Evolutionary conservation across 2,113 vertebrate species (phyloP).

Genomic region (Etia nguti): DNA sequence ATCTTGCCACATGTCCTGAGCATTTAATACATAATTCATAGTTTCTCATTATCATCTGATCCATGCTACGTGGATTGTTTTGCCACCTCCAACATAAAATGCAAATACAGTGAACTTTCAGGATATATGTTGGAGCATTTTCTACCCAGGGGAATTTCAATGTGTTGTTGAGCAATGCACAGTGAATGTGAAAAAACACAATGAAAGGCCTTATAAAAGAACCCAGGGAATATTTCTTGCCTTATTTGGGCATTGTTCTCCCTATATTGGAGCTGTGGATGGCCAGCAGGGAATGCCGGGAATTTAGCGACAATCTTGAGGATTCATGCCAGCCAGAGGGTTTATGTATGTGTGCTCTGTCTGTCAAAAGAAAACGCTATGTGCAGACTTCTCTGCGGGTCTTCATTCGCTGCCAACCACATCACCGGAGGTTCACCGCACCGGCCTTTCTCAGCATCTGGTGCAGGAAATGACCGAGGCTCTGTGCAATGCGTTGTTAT

Average conservation of each 20-base stretch:
- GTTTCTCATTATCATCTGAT: background rate
- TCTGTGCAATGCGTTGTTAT: background rate
- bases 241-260: conserved; percentile 46
- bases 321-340: conserved; percentile 25
- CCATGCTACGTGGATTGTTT: background rate
- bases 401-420: conserved; percentile 17
- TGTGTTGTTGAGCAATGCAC: conserved; percentile 5
- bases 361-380: conserved; percentile 13
- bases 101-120: background rate
- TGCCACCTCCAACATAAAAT: background rate
- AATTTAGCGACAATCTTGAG: conserved; percentile 53
- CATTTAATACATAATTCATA: background rate
- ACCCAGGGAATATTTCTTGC: conserved; percentile 40
- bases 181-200: conserved; percentile 34
- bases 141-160: conserved; percentile 4
- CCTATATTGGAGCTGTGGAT: conserved; percentile 56
- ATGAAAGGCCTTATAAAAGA: conserved; percentile 35
- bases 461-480: conserved; percentile 22
- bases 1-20: background rate
- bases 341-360: conserved; percentile 30
- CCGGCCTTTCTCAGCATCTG: background rate
- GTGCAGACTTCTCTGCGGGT: background rate
- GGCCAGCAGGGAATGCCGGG: conserved; percentile 47
- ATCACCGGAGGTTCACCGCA: background rate
- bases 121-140: conserved; percentile 1